Conservation (phyloP, 2,113 vertebrate species). For the Bujurquina vittata region DNA sequence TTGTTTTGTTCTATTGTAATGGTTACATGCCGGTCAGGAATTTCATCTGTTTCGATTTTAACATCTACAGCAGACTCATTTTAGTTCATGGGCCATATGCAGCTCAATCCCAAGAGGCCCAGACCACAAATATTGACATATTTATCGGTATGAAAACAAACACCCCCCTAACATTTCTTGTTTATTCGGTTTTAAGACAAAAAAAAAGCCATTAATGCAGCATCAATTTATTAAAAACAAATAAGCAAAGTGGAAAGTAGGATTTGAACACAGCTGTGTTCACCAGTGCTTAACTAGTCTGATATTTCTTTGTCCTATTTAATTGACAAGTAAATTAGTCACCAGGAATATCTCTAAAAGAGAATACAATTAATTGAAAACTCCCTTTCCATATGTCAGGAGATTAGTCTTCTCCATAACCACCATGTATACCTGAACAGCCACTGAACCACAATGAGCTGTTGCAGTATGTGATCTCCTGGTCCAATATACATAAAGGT, state of each 20-base stretch:
- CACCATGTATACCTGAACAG: background rate
- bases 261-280: too few relatives aligned
- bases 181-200: fast-evolving
- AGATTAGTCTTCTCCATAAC: conserved; percentile 1
- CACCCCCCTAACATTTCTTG: background rate
- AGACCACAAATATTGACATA: background rate
- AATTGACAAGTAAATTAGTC: too few relatives aligned
- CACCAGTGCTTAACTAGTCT: too few relatives aligned
- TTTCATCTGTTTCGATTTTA: background rate
- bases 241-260: too few relatives aligned
- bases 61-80: too few relatives aligned
- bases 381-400: background rate
- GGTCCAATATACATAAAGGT: conserved; percentile 51
- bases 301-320: too few relatives aligned
- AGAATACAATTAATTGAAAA: background rate
- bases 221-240: background rate
- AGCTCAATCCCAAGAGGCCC: background rate
- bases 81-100: too few relatives aligned
- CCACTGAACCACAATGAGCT: conserved; percentile 31
- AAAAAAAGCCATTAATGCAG: background rate
- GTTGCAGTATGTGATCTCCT: conserved; percentile 18
- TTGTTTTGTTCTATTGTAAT: background rate
- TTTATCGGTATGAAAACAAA: background rate
- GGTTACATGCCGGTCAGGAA: background rate
- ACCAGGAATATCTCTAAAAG: too few relatives aligned